Percentiles rank a stretch among this genome's conserved stretches.
phyloP scores from a whole-genome alignment of 53 echinoderm and acorn worm species.

The Holothuria scabra region DNA sequence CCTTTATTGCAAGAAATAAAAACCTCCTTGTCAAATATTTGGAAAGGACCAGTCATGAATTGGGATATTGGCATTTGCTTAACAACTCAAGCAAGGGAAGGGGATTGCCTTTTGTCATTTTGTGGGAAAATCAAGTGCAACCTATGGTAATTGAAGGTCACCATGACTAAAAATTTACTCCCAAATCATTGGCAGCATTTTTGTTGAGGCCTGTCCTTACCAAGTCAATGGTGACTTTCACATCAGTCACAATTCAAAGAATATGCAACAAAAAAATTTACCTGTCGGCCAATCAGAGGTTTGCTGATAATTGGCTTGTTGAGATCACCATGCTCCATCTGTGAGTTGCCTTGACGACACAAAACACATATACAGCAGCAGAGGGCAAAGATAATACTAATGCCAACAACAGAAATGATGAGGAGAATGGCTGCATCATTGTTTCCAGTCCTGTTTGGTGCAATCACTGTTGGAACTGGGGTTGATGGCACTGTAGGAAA shows the following conservation, averaged over 20 bases:
- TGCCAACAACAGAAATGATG: slow-evolving; percentile 38
- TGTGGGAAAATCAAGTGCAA: no score
- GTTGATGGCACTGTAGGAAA: background rate
- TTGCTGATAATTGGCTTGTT: slow-evolving; percentile 59
- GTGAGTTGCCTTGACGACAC: slow-evolving; percentile 44
- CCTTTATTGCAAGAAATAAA: no score
- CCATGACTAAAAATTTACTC: no score
- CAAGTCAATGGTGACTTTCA: no score
- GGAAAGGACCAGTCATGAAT: no score
- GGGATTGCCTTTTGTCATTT: no score
- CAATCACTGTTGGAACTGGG: slow-evolving; percentile 47
- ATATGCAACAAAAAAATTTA: slow-evolving; percentile 12
- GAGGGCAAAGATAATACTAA: slow-evolving; percentile 64
- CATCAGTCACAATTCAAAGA: background rate
- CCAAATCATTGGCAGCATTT: no score
- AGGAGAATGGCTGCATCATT: slow-evolving; percentile 58
- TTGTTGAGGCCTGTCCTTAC: no score
- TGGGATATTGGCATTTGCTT: no score
- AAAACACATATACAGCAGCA: slow-evolving; percentile 69
- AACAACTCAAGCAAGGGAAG: no score
- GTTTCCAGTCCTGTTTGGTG: background rate
- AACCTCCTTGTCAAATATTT: no score
- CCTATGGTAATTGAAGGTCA: no score
- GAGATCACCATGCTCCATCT: background rate
- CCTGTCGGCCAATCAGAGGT: slow-evolving; percentile 68